A percentile compares a stretch with the other conserved stretches of the same genome.
phyloP scores from a whole-genome alignment of 2,113 vertebrate species.

The Spizaetus ornatus region DNA sequence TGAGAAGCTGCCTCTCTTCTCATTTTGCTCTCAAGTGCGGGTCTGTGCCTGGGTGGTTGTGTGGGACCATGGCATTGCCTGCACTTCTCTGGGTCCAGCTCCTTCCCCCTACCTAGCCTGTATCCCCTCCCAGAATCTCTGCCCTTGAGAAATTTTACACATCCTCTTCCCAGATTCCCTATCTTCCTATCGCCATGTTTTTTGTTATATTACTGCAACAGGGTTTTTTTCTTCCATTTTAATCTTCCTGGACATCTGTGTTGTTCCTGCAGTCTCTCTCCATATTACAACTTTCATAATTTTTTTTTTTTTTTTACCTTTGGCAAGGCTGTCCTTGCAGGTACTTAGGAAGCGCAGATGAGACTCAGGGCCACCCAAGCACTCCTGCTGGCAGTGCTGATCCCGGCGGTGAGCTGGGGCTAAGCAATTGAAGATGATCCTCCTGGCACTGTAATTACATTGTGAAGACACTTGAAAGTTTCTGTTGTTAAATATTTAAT shows the following conservation, averaged over 20 bases:
- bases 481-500: conserved; percentile 45
- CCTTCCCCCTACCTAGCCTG: background rate
- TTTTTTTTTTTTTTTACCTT: background rate
- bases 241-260: background rate
- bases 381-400: background rate
- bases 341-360: background rate
- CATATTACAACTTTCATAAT: background rate
- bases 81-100: background rate
- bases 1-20: background rate
- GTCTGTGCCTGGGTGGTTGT: rapidly evolving
- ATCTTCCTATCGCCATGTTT: background rate
- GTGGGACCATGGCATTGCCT: background rate
- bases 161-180: background rate
- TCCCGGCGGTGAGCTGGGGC: rapidly evolving
- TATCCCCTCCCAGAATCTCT: no score
- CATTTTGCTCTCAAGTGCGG: background rate
- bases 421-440: background rate
- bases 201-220: background rate
- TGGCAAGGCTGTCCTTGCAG: background rate
- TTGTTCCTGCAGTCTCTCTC: background rate
- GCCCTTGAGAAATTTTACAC: background rate
- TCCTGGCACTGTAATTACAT: background rate
- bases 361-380: background rate
- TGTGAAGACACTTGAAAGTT: background rate
- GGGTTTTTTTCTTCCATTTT: background rate